These are phyloP conservation scores for Carpatolechia fugitivella DNA, from an alignment of 2,888 invertebrate species.

Conservation along the genomic window DNA sequence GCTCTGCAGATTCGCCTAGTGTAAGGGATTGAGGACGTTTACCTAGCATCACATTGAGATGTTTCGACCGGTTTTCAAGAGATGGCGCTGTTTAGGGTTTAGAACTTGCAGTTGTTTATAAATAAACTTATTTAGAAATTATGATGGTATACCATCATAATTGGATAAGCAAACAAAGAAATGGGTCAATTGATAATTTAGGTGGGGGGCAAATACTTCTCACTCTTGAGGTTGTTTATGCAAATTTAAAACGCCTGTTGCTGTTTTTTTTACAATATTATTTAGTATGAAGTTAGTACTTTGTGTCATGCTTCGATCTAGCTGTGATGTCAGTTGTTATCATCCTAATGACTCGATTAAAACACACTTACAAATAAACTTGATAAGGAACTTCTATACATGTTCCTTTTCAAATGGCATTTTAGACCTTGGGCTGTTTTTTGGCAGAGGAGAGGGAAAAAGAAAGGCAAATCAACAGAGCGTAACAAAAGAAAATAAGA, in stretches of 20 bases:
- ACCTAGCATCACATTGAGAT: neutral
- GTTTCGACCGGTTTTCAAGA: neutral
- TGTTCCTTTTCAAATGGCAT: neutral
- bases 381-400: no score
- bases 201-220: no score
- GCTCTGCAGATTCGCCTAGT: constrained; percentile 55
- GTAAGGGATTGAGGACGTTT: neutral
- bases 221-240: no score
- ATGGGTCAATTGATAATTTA: no score
- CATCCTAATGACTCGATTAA: no score
- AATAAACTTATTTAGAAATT: no score
- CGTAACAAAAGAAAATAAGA: constrained; percentile 32
- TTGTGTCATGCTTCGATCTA: neutral
- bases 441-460: neutral
- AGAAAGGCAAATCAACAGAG: constrained; percentile 58
- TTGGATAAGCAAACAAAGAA: no score
- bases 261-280: neutral
- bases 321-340: neutral
- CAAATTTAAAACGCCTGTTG: no score
- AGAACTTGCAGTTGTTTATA: no score
- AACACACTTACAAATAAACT: no score
- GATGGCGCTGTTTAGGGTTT: neutral
- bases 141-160: no score
- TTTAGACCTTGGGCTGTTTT: neutral
- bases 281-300: neutral